Percentiles rank a stretch among this genome's conserved stretches.
These are phyloP conservation scores for Carassius gibelio DNA, from an alignment of 2,113 vertebrate genomes.

Conservation along the genomic window DNA sequence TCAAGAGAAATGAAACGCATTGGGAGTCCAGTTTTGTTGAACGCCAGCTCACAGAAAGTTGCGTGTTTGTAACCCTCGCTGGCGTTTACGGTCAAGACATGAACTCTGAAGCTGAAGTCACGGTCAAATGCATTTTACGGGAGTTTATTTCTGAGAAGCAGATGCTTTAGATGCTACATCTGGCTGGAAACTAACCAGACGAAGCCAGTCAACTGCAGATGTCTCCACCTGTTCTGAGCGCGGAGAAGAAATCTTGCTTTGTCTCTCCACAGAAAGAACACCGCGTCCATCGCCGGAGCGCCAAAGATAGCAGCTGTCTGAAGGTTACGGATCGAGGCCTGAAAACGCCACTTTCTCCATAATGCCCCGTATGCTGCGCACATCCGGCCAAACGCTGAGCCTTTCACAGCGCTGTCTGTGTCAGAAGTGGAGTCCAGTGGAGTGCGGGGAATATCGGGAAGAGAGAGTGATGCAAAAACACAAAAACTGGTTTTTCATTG, in stretches of 20 bases:
- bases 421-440: constrained; percentile 40
- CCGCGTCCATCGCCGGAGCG: background rate
- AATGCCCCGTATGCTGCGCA: constrained; percentile 70
- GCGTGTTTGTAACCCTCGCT: background rate
- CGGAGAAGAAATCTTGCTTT: background rate
- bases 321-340: constrained; percentile 16
- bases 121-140: background rate
- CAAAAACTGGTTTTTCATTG: background rate
- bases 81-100: constrained; percentile 11
- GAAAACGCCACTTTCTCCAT: constrained; percentile 40
- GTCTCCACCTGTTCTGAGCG: background rate
- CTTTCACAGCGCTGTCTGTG: constrained; percentile 69
- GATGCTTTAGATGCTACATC: constrained; percentile 24
- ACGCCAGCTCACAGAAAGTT: background rate
- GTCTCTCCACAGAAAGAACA: constrained; percentile 19
- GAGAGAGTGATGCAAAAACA: constrained; percentile 21
- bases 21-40: background rate
- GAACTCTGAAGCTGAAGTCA: background rate
- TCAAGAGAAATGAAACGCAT: background rate
- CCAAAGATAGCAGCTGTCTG: constrained; percentile 46
- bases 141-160: background rate
- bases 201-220: constrained; percentile 18
- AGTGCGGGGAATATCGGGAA: constrained; percentile 20
- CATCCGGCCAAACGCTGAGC: constrained; percentile 30
- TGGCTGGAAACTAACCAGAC: background rate